These are phyloP conservation scores for Bimastos eiseni DNA, from an alignment of 2,888 invertebrate species.

Conservation along the genomic window DNA sequence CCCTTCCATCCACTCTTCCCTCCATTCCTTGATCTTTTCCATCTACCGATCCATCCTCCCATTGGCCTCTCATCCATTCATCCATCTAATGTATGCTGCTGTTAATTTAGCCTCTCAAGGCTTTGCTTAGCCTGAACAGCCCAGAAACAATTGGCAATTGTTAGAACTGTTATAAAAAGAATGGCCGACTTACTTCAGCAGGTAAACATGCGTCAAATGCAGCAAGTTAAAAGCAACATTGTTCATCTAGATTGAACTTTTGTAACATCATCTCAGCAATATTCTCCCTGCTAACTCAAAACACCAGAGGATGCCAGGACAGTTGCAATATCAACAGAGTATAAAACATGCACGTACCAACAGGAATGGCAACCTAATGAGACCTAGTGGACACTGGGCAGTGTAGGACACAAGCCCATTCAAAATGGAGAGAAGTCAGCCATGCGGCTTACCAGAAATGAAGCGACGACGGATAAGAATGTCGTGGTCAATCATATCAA, in stretches of 20 bases:
- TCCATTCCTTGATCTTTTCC: background rate
- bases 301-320: too few species aligned
- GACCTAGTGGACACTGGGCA: too few species aligned
- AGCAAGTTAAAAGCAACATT: conserved; percentile 3
- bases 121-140: background rate
- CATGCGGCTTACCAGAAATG: too few species aligned
- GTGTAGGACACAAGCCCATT: too few species aligned
- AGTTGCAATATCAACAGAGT: background rate
- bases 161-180: conserved; percentile 6
- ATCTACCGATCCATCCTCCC: too few species aligned
- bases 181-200: background rate
- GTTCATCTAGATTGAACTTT: background rate
- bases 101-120: background rate
- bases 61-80: background rate
- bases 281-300: background rate
- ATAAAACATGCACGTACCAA: too few species aligned
- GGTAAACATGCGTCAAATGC: background rate
- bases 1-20: background rate
- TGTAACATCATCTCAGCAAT: background rate
- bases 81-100: conserved; percentile 6
- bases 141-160: background rate
- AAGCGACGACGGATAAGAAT: too few species aligned
- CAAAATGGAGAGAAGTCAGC: too few species aligned
- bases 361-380: too few species aligned
- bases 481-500: too few species aligned